These are phyloP conservation scores for Drosophila mettleri DNA, from an alignment of 2,888 invertebrate genomes.

Conservation along the genomic window DNA sequence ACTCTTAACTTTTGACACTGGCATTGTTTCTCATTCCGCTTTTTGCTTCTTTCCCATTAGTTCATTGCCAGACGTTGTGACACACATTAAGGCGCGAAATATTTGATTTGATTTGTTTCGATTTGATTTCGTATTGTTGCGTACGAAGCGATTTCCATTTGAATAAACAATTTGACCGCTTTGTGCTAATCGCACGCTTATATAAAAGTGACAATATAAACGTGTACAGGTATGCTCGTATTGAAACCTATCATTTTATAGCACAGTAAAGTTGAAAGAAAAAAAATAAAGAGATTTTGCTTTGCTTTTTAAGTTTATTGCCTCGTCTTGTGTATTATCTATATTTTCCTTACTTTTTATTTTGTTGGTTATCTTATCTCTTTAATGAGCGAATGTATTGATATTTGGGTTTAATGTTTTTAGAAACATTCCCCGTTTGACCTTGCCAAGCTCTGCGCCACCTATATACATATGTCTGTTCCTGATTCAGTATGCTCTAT, in stretches of 20 bases:
- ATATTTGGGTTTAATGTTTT: constrained; percentile 41
- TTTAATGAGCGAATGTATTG: constrained; percentile 28
- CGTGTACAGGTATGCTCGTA: not conserved
- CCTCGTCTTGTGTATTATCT: constrained; percentile 35
- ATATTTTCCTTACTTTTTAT: constrained; percentile 13
- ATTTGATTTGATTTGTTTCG: constrained; percentile 55
- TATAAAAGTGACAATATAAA: constrained; percentile 38
- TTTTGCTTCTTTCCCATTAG: not conserved
- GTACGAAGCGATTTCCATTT: constrained; percentile 58
- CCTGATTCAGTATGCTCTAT: constrained; percentile 44
- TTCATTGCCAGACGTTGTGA: constrained; percentile 51
- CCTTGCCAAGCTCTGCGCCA: constrained; percentile 55
- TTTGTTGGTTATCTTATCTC: constrained; percentile 64
- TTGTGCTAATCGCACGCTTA: constrained; percentile 51
- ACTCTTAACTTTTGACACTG: constrained; percentile 19
- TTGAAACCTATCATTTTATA: constrained; percentile 28
- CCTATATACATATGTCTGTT: constrained; percentile 21
- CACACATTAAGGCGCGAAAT: constrained; percentile 58
- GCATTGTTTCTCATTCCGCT: constrained; percentile 7
- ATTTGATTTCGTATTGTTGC: constrained; percentile 31
- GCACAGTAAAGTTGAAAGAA: constrained; percentile 31
- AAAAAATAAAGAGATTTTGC: constrained; percentile 38
- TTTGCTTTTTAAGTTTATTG: constrained; percentile 42
- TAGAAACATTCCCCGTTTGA: constrained; percentile 29
- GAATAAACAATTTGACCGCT: constrained; percentile 70